These are phyloP conservation scores for Leucosticte australis DNA, from an alignment of 2,113 vertebrate species.

Conservation along the genomic window DNA sequence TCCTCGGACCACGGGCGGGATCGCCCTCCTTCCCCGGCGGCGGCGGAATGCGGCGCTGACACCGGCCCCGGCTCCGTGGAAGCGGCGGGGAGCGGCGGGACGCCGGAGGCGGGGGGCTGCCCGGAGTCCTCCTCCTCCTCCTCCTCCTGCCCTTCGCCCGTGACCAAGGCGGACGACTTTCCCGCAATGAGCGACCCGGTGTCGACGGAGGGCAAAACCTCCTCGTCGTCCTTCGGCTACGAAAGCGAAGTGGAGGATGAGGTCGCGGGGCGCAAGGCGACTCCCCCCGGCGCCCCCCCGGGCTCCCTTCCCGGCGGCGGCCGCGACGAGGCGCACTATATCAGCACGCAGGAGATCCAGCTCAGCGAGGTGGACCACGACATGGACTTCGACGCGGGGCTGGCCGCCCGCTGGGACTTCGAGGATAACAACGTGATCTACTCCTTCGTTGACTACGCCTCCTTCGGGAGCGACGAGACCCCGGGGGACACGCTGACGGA, in stretches of 20 bases:
- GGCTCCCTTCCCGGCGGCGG: background rate
- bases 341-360: constrained; percentile 94
- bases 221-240: constrained; percentile 70
- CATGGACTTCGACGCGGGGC: constrained; percentile 79
- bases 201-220: constrained; percentile 37
- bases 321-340: constrained; percentile 86
- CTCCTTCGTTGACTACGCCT: constrained; percentile 88
- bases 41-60: background rate
- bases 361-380: constrained; percentile 91
- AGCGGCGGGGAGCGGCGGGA: background rate
- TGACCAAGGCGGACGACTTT: background rate
- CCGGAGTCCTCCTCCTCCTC: constrained; percentile 50
- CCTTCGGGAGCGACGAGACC: constrained; percentile 81
- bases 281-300: background rate
- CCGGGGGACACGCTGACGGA: constrained; percentile 68
- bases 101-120: background rate
- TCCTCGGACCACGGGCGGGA: background rate
- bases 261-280: constrained; percentile 8
- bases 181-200: background rate
- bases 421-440: constrained; percentile 87
- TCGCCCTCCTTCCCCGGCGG: background rate
- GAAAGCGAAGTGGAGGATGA: constrained; percentile 58
- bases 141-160: constrained; percentile 55
- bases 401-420: constrained; percentile 84
- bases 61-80: background rate